Conservation (phyloP, 2,113 vertebrate species). For the Bubo scandiacus region DNA sequence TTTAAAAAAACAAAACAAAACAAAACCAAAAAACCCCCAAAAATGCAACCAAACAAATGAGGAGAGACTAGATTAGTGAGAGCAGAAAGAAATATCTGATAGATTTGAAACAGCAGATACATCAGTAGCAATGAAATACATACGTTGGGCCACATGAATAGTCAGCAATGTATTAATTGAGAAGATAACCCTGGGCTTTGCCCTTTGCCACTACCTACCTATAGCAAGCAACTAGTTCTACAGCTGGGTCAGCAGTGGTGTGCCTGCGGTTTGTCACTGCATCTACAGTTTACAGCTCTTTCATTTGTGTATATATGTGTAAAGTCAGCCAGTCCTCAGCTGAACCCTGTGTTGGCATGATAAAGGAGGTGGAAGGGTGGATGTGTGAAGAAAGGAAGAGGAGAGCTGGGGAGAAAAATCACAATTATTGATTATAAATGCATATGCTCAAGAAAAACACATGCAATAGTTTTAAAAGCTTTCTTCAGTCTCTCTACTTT, state of each 20-base stretch:
- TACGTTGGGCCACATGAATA: not conserved
- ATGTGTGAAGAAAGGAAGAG: not conserved
- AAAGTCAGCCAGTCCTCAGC: not conserved
- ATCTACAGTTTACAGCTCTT: not conserved
- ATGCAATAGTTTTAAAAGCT: not conserved
- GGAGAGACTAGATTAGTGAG: not conserved
- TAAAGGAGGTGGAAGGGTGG: not conserved
- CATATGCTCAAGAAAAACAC: not conserved
- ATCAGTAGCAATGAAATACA: not conserved
- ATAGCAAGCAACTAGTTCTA: not conserved
- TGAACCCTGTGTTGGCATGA: not conserved
- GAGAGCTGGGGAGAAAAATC: not conserved
- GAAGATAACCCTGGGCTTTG: not conserved
- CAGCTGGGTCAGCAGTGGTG: not conserved
- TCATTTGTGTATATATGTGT: not conserved
- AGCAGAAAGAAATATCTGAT: not conserved
- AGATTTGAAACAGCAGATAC: not conserved
- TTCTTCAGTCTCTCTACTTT: not conserved
- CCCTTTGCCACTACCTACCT: not conserved
- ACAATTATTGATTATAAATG: not conserved
- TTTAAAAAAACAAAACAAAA: not conserved
- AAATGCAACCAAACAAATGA: not conserved
- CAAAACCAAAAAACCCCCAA: too few relatives aligned
- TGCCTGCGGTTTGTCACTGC: not conserved
- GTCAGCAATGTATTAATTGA: not conserved